Percentiles rank a stretch among this genome's conserved stretches.
Conservation (phyloP, 2,888 invertebrate genomes). For the Neocrepidodera transversa region DNA sequence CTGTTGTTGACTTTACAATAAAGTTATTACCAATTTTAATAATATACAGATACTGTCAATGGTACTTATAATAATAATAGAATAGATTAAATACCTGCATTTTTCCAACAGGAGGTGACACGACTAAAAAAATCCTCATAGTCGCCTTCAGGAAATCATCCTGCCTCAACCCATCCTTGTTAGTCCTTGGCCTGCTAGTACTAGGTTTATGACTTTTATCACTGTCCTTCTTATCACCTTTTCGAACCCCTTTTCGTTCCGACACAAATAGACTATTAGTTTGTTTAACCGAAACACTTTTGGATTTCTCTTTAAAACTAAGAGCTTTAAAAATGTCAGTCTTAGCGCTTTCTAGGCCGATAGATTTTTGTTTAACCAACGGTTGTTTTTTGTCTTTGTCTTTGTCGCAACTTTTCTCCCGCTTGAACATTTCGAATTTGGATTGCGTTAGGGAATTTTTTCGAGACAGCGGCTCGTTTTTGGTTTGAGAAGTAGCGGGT, state of each 20-base stretch:
- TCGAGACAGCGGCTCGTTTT: slow-evolving; percentile 52
- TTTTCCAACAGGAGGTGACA: slow-evolving; percentile 71
- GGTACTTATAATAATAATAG: no score
- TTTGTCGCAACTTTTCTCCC: slow-evolving; percentile 50
- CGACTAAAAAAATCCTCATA: slow-evolving; percentile 77
- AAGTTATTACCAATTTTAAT: no score
- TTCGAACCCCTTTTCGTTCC: slow-evolving; percentile 56
- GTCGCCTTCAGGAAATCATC: slow-evolving; percentile 76
- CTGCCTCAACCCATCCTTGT: slow-evolving; percentile 59
- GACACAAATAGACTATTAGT: slow-evolving; percentile 46
- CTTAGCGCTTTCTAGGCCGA: slow-evolving; percentile 49
- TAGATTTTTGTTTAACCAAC: slow-evolving; percentile 55
- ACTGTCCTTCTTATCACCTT: slow-evolving; percentile 55
- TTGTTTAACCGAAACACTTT: slow-evolving; percentile 52
- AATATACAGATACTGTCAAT: no score
- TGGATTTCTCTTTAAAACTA: slow-evolving; percentile 54
- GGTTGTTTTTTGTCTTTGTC: slow-evolving; percentile 56
- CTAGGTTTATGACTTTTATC: slow-evolving; percentile 52
- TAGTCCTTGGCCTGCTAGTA: slow-evolving; percentile 50
- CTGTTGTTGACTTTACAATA: no score
- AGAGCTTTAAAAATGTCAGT: slow-evolving; percentile 51
- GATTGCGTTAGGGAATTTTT: slow-evolving; percentile 60
- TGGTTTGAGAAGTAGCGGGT: slow-evolving; percentile 42
- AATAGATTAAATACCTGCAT: slow-evolving; percentile 62
- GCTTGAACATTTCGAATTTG: slow-evolving; percentile 50